phyloP scores from a whole-genome alignment of 2,797 vertebrate species.

The Cephalopachus bancanus region DNA sequence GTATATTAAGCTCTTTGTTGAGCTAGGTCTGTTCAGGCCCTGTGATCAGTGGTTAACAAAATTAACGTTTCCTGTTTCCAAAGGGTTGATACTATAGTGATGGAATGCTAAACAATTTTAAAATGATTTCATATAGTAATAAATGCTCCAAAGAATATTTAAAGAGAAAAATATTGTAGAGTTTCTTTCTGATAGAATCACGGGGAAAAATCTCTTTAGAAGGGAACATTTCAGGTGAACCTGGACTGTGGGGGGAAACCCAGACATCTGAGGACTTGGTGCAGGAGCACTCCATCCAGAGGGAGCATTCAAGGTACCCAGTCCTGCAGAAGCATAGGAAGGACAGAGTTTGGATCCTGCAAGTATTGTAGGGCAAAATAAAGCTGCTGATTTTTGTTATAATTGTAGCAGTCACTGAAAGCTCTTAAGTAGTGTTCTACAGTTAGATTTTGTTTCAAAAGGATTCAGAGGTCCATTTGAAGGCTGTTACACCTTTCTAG shows the following conservation, averaged over 20 bases:
- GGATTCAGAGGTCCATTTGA: background rate
- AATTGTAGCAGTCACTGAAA: background rate
- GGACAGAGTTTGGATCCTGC: background rate
- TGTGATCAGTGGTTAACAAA: background rate
- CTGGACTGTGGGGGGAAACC: background rate
- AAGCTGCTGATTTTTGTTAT: background rate
- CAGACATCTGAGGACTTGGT: background rate
- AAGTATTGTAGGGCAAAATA: background rate
- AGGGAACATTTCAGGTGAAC: background rate
- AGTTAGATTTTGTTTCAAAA: conserved; percentile 8
- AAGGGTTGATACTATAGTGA: background rate
- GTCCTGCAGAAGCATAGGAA: background rate
- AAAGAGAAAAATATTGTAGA: background rate
- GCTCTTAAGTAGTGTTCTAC: background rate
- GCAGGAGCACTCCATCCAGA: background rate
- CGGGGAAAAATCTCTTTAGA: background rate
- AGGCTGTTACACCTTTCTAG: background rate
- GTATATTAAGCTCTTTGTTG: background rate
- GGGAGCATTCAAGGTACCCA: background rate
- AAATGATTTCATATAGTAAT: background rate
- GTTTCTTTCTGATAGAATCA: background rate
- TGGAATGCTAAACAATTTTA: background rate
- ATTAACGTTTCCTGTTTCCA: background rate
- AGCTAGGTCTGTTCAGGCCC: background rate
- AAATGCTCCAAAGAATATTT: background rate